phyloP scores from a whole-genome alignment of 2,113 vertebrate species.

The Phocoena sinus region DNA sequence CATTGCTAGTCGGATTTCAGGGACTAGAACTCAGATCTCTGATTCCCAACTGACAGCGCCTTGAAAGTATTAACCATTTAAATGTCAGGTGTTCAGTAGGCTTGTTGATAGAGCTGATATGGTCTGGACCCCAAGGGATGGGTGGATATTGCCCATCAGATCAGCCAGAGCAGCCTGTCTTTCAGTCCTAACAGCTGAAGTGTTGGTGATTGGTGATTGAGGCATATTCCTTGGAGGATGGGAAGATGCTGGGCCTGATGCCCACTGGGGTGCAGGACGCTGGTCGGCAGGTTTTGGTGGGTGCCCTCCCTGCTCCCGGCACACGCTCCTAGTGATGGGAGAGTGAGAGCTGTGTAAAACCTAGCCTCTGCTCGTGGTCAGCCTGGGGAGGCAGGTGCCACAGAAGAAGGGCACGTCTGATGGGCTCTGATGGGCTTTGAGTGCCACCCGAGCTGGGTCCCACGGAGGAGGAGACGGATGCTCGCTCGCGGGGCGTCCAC shows the following conservation, averaged over 20 bases:
- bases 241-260: not conserved
- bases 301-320: not conserved
- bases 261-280: accelerated
- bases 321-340: not conserved
- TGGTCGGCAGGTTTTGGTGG: not conserved
- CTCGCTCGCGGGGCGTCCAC: not conserved
- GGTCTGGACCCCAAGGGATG: not conserved
- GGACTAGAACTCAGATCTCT: not conserved
- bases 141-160: not conserved
- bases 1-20: not conserved
- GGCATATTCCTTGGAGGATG: not conserved
- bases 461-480: not conserved
- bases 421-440: not conserved
- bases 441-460: not conserved
- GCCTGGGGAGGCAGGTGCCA: not conserved
- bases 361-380: not conserved
- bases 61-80: not conserved
- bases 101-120: not conserved
- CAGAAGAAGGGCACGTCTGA: not conserved
- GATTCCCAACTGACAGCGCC: not conserved
- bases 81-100: not conserved
- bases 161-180: not conserved
- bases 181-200: not conserved
- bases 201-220: not conserved
- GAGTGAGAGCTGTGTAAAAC: not conserved